Evolutionary conservation across 53 echinoderm and acorn worm species (phyloP), one percentile per base, ranked within the genome.

Genomic region (Henricia sp.): DNA sequence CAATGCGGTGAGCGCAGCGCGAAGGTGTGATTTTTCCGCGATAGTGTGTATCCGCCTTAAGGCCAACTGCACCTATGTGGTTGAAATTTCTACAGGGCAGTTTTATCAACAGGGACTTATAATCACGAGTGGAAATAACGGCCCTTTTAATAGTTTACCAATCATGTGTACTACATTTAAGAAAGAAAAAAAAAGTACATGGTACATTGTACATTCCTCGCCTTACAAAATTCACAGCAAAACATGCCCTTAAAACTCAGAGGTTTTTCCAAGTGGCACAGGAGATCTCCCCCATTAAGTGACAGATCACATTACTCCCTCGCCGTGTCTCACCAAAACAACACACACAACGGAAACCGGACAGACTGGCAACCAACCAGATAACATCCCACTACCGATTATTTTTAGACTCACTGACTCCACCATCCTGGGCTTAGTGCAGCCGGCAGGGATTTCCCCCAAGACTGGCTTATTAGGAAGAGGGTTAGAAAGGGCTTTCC

Each of bases 321-420:
- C 80, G 20, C 34, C 41, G 64, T 48, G 50, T 80, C 63, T 64
- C 64, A 35, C 29, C 30, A 63, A 63, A n/a, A n/a, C n/a, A n/a
- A n/a, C n/a, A n/a, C 48, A 43, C 80, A 33, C 20, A 64, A 16
- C 63, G 80, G 80, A 80, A 80, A 48, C 14, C 80, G 63, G 63
- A 80, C 62, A 20, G 29, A 46, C 64, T 80, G 80, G 80, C 80
- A 80, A 32, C 35, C 50, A 20, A 48, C 80, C 80, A 80, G 80
- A 80, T 80, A 80, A 80, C 46, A 21, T 13, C 50, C 13, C 14
- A 9, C 64, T 80, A 80, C 80, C 23, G 80, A 36, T 46, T 80
- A 80, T 80, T 80, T 80, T 63, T 63, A 60, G 64, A 24, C 48
- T 14, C 73, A 6, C 6, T 23, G 1, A 35, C 35, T 4, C 41